These are phyloP conservation scores for Hypolimnas misippus DNA, from an alignment of 2,888 invertebrate species.

Conservation along the genomic window DNA sequence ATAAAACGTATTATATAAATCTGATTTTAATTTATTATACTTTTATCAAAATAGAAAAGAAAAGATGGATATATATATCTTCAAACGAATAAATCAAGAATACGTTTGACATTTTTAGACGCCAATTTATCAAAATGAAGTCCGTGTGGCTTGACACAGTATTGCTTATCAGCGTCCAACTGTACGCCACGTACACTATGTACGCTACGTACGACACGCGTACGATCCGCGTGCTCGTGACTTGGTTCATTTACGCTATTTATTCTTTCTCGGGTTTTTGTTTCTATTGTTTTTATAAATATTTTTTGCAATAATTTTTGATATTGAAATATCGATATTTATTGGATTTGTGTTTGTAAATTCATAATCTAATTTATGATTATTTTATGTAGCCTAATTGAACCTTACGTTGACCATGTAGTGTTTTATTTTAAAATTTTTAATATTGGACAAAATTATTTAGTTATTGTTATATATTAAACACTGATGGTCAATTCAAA, in stretches of 20 bases:
- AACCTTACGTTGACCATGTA: slow-evolving; percentile 12
- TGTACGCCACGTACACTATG: slow-evolving; percentile 27
- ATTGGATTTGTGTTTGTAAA: background rate
- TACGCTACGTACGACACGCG: slow-evolving; percentile 8
- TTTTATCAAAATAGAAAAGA: no score
- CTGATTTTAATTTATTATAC: no score
- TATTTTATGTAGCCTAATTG: slow-evolving; percentile 9
- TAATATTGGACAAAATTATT: background rate
- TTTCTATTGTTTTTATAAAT: no score
- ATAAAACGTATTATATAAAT: no score
- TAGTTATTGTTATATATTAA: background rate
- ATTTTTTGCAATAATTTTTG: background rate
- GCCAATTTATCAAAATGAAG: no score
- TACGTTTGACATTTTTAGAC: no score
- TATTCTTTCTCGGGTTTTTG: no score
- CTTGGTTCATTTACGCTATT: background rate
- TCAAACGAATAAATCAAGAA: no score
- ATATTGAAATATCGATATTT: background rate
- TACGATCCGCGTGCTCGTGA: background rate
- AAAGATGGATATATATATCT: no score
- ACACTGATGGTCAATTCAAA: background rate
- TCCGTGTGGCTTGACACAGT: no score
- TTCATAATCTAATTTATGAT: background rate
- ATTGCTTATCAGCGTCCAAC: no score
- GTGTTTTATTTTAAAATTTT: background rate